Conservation (phyloP, 1,140 invertebrate species). For the Gonioctena quinquepunctata region DNA sequence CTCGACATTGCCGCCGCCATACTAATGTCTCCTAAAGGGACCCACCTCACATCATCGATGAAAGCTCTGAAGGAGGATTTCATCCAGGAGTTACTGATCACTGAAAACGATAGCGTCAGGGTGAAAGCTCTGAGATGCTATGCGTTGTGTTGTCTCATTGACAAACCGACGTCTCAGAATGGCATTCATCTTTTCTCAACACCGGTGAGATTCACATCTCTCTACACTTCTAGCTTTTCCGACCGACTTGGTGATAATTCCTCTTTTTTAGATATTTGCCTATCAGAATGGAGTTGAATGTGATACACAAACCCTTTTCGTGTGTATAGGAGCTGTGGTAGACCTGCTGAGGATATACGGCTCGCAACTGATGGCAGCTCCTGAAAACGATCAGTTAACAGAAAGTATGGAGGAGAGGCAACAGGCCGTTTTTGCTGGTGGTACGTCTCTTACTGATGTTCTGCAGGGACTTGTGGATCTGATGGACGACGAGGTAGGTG, state of each 20-base stretch:
- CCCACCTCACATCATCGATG: conserved; percentile 19
- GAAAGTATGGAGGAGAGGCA: conserved; percentile 34
- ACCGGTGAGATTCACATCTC: conserved; percentile 25
- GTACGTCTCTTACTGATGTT: conserved; percentile 32
- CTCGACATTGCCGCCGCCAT: conserved; percentile 28
- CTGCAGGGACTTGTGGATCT: conserved; percentile 36
- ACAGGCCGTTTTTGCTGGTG: conserved; percentile 29
- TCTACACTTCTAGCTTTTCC: neutral
- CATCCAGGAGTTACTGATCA: conserved; percentile 25
- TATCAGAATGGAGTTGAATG: conserved; percentile 33
- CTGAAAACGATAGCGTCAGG: conserved; percentile 29
- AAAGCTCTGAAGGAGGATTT: conserved; percentile 29
- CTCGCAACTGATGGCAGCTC: conserved; percentile 29
- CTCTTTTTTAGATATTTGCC: conserved; percentile 30
- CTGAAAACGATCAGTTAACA: conserved; percentile 18
- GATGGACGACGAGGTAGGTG: conserved; percentile 37
- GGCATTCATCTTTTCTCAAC: conserved; percentile 39
- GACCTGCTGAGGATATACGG: conserved; percentile 38
- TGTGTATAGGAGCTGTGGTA: conserved; percentile 29
- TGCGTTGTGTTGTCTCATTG: conserved; percentile 32
- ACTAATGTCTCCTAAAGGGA: conserved; percentile 19
- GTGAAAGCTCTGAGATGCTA: conserved; percentile 35
- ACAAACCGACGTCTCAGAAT: conserved; percentile 27
- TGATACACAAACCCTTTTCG: conserved; percentile 24
- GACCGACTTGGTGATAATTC: neutral